A percentile compares a stretch with the other conserved stretches of the same genome.
Evolutionary conservation across 2,888 invertebrate species (phyloP).

Genomic region (Eristalinus sepulchralis): DNA sequence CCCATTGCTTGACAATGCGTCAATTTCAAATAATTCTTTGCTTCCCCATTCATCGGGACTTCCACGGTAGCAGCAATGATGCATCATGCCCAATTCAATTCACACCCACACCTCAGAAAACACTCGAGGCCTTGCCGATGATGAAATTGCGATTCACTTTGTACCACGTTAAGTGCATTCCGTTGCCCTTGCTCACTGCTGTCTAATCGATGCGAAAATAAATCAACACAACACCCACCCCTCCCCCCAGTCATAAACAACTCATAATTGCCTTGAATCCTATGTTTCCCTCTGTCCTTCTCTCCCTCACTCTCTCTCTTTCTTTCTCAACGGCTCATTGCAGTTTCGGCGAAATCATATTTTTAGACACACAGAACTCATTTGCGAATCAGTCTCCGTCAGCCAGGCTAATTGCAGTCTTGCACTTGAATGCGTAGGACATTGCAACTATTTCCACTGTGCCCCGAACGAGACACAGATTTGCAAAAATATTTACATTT

Average conservation of each 20-base stretch:
- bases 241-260: neutral
- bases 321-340: neutral
- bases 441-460: slow-evolving; percentile 4
- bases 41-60: neutral
- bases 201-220: neutral
- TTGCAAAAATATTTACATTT: neutral
- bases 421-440: slow-evolving; percentile 43
- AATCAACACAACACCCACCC: neutral
- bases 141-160: neutral
- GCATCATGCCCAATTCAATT: neutral
- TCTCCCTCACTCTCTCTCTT: neutral
- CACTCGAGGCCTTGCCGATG: neutral
- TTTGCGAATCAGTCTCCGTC: slow-evolving; percentile 33
- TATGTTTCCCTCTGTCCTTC: too few species aligned
- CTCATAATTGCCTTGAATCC: neutral
- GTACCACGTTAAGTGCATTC: neutral
- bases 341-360: slow-evolving; percentile 6
- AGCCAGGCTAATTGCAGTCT: slow-evolving; percentile 32
- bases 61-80: neutral
- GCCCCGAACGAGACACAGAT: neutral
- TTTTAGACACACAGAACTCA: slow-evolving; percentile 7
- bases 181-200: neutral
- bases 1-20: too few species aligned
- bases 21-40: neutral
- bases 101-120: neutral